Evolutionary conservation across 64 coral and sea anemone genomes (phyloP).

Genomic region (Montipora capricornis): DNA sequence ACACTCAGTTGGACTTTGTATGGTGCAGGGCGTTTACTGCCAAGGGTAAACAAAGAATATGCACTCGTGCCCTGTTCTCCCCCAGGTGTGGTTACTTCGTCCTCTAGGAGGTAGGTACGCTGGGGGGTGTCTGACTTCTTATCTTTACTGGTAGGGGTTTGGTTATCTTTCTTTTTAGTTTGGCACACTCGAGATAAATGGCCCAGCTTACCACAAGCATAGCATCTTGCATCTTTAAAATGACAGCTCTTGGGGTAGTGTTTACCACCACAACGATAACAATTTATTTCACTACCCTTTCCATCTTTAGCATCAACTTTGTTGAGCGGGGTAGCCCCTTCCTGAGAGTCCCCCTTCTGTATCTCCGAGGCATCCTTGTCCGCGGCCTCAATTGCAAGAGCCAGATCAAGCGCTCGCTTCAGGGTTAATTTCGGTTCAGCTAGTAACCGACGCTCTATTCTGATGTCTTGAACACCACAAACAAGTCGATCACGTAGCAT

Average conservation of each 20-base stretch:
- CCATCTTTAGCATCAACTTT: neutral
- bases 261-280: constrained; percentile 40
- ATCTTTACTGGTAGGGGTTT: neutral
- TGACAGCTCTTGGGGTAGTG: constrained; percentile 56
- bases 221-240: constrained; percentile 60
- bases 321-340: neutral
- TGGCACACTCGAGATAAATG: constrained; percentile 56
- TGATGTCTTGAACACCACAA: constrained; percentile 11
- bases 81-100: neutral
- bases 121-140: neutral
- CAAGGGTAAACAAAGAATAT: constrained; percentile 25
- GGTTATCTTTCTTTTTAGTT: neutral
- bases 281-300: neutral
- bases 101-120: neutral
- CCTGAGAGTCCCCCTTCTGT: neutral
- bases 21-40: neutral
- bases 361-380: constrained; percentile 28
- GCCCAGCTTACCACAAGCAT: constrained; percentile 63
- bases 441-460: constrained; percentile 36
- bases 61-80: neutral
- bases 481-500: neutral
- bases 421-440: constrained; percentile 44
- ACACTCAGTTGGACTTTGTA: constrained; percentile 38
- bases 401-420: constrained; percentile 41
- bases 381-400: constrained; percentile 36